phyloP scores from a whole-genome alignment of 2,113 vertebrate genomes.

The Struthio camelus region DNA sequence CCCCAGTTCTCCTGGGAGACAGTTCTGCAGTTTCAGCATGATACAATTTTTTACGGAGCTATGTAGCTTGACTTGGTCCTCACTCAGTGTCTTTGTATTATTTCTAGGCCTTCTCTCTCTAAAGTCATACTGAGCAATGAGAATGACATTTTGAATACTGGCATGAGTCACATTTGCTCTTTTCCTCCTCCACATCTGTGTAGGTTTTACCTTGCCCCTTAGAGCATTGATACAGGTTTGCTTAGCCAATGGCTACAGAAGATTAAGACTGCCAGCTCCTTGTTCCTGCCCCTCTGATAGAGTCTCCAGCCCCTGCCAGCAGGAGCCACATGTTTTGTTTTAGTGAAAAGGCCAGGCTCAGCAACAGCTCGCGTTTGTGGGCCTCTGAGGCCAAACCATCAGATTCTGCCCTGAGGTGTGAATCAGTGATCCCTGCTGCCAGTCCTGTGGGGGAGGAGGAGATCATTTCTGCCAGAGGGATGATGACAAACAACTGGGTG shows the following conservation, averaged over 20 bases:
- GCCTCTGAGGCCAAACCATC: not conserved
- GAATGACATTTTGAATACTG: constrained; percentile 42
- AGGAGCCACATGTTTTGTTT: constrained; percentile 17
- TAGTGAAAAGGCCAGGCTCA: not conserved
- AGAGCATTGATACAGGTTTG: constrained; percentile 24
- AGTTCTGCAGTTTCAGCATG: not conserved
- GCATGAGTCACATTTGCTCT: constrained; percentile 41
- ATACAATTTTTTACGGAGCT: not conserved
- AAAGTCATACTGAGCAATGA: constrained; percentile 23
- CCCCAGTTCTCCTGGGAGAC: not conserved
- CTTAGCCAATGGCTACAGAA: not conserved
- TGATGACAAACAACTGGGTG: not conserved
- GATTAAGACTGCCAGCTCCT: constrained; percentile 33
- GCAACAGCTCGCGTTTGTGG: fast-evolving
- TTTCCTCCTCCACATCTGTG: constrained; percentile 54
- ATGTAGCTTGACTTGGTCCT: not conserved
- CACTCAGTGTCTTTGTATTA: not conserved
- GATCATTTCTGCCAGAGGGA: not conserved
- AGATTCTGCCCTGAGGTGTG: not conserved
- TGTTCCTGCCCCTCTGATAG: constrained; percentile 1
- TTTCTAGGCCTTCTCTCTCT: not conserved
- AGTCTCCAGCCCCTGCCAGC: constrained; percentile 17
- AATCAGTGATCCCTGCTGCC: not conserved
- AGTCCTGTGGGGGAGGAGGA: not conserved
- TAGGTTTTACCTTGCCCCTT: constrained; percentile 52